phyloP scores from a whole-genome alignment of 2,113 vertebrate genomes.

The Elephas maximus region DNA sequence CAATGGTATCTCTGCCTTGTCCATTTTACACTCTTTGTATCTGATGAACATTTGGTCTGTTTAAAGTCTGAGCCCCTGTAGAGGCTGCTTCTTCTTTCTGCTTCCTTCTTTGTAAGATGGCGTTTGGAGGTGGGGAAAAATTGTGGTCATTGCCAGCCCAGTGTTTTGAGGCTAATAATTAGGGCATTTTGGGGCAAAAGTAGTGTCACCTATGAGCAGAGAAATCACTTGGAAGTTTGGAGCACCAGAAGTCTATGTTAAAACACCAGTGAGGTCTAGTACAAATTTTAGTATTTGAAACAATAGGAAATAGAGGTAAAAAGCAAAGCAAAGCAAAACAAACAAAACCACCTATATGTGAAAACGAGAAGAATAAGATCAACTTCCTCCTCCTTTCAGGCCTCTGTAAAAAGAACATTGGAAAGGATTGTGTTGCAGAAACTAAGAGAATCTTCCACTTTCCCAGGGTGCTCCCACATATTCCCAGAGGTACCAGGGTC shows the following conservation, averaged over 20 bases:
- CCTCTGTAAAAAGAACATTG: background rate
- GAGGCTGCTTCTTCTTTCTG: background rate
- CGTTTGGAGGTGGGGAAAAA: fast-evolving
- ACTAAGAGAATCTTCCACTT: background rate
- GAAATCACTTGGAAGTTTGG: background rate
- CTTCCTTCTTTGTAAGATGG: background rate
- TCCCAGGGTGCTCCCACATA: background rate
- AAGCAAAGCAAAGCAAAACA: slow-evolving; percentile 48
- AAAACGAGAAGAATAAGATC: slow-evolving; percentile 51
- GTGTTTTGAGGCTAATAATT: background rate
- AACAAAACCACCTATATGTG: background rate
- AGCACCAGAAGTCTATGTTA: background rate
- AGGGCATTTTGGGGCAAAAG: background rate
- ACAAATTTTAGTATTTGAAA: slow-evolving; percentile 49
- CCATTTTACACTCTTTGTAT: background rate
- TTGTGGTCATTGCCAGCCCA: background rate
- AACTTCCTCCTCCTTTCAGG: slow-evolving; percentile 7
- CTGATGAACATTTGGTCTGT: background rate
- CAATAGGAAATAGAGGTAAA: slow-evolving; percentile 50
- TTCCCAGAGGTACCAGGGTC: background rate
- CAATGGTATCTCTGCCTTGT: background rate
- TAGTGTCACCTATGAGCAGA: background rate
- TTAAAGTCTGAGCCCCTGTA: background rate
- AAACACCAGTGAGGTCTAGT: background rate
- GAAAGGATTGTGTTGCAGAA: slow-evolving; percentile 51